These are phyloP conservation scores for Progne subis DNA, from an alignment of 2,113 vertebrate species.

Conservation along the genomic window DNA sequence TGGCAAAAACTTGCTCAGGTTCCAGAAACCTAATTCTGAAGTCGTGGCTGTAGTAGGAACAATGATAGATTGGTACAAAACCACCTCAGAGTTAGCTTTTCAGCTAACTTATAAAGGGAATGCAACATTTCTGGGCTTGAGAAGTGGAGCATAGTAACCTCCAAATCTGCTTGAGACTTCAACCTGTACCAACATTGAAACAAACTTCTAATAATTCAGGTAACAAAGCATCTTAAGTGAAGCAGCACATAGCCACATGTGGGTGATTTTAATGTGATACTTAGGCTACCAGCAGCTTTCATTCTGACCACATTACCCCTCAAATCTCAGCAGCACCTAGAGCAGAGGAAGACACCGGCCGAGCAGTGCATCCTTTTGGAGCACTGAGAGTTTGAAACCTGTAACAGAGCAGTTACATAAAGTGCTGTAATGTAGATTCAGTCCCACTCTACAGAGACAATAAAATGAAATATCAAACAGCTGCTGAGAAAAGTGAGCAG, in stretches of 20 bases:
- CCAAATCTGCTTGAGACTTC: not conserved
- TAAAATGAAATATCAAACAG: not conserved
- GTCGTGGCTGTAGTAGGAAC: not conserved
- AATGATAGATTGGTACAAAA: not conserved
- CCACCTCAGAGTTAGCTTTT: not conserved
- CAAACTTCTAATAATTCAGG: not conserved
- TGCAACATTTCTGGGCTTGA: not conserved
- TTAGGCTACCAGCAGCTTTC: not conserved
- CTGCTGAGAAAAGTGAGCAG: not conserved
- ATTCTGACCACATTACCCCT: not conserved
- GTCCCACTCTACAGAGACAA: not conserved
- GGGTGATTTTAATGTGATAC: not conserved
- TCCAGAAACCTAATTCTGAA: not conserved
- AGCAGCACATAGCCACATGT: not conserved
- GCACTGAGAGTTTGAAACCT: not conserved
- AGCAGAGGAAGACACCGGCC: not conserved
- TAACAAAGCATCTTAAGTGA: not conserved
- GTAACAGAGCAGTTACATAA: not conserved
- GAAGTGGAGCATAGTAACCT: not conserved
- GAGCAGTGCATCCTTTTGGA: not conserved
- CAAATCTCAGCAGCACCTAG: not conserved
- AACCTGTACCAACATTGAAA: not conserved
- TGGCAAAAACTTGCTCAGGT: not conserved
- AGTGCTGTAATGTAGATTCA: not conserved
- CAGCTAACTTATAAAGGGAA: not conserved